Percentiles rank a stretch among this genome's conserved stretches.
Conservation (phyloP, 2,113 vertebrate species). For the Zosterops lateralis region DNA sequence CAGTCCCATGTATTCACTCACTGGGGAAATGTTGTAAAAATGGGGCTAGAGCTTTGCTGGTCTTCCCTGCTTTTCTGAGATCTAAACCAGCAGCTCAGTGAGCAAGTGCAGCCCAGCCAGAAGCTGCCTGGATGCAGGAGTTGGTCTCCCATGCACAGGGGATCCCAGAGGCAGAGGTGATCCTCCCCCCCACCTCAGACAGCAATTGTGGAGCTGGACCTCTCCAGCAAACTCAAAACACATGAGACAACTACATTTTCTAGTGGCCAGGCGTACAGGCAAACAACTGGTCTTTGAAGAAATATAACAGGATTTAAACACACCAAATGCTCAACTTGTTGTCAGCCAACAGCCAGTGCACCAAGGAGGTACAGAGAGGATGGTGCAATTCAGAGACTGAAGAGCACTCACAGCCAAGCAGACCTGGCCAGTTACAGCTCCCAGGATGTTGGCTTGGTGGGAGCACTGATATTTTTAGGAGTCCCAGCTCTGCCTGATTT, state of each 20-base stretch:
- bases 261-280: background rate
- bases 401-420: background rate
- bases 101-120: background rate
- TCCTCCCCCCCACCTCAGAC: background rate
- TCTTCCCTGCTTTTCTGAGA: background rate
- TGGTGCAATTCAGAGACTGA: no score
- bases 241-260: rapidly evolving
- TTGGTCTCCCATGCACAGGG: rapidly evolving
- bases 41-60: background rate
- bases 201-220: rapidly evolving
- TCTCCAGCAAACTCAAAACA: background rate
- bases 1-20: background rate
- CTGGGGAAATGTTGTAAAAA: background rate
- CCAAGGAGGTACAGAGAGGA: rapidly evolving
- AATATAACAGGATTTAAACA: background rate
- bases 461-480: background rate
- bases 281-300: background rate
- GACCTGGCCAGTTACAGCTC: background rate
- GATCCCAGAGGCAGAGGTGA: background rate
- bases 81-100: background rate
- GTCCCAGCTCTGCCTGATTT: background rate
- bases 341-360: background rate
- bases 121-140: background rate
- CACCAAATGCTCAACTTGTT: background rate
- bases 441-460: rapidly evolving